Percentiles rank a stretch among this genome's conserved stretches.
Conservation (phyloP, 2,888 invertebrate genomes). For the Stratiomys singularior region DNA sequence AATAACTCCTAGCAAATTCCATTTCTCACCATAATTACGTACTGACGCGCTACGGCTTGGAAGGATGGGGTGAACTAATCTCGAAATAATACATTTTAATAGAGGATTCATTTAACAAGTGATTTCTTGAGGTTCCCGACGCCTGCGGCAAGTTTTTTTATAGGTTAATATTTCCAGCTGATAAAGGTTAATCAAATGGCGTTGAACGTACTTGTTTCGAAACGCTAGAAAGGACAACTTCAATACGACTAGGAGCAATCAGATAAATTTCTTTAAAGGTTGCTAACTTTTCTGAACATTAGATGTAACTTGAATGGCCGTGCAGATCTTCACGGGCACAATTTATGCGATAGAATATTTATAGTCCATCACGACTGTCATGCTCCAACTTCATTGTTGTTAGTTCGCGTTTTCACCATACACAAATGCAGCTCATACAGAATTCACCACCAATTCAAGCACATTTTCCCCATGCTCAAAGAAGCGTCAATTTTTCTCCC, state of each 20-base stretch:
- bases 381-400: constrained; percentile 19
- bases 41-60: neutral
- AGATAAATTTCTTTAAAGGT: too few species aligned
- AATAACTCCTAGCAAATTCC: too few species aligned
- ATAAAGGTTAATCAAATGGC: neutral
- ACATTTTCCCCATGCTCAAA: neutral
- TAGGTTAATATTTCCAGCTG: too few species aligned
- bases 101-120: constrained; percentile 28
- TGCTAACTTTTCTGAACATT: too few species aligned
- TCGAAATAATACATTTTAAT: neutral
- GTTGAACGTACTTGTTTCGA: constrained; percentile 17
- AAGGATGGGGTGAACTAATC: neutral
- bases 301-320: too few species aligned
- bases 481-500: constrained; percentile 20
- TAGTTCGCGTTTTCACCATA: constrained; percentile 23
- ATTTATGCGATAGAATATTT: too few species aligned
- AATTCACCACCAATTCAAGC: constrained; percentile 20
- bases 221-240: too few species aligned
- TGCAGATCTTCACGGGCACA: too few species aligned
- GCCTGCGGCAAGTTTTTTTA: too few species aligned
- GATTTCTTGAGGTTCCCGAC: too few species aligned
- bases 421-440: neutral
- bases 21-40: constrained; percentile 26
- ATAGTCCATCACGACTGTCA: too few species aligned
- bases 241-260: too few species aligned